phyloP scores from a whole-genome alignment of 2,888 invertebrate genomes.

The Xestia sexstrigata region DNA sequence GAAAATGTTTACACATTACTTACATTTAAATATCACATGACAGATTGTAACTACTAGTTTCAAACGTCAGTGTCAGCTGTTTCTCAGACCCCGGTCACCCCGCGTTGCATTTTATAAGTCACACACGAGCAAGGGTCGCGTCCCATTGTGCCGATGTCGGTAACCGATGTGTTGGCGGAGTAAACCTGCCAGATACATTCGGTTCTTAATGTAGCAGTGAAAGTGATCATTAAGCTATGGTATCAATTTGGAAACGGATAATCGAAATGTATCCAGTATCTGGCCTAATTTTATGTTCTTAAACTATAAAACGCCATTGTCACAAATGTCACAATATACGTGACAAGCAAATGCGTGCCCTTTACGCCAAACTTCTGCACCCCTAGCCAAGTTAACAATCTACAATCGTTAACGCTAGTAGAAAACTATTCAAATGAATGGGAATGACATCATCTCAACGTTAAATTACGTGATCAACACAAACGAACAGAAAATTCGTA shows the following conservation, averaged over 20 bases:
- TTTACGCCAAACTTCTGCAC: too few relatives aligned
- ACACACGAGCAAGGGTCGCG: conserved; percentile 2
- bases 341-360: too few relatives aligned
- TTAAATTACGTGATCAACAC: too few relatives aligned
- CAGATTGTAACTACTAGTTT: background rate
- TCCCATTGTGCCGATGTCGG: conserved; percentile 11
- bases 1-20: too few relatives aligned
- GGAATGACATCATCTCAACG: too few relatives aligned
- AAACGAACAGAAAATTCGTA: too few relatives aligned
- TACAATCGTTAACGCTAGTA: too few relatives aligned
- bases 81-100: background rate
- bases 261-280: background rate
- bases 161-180: conserved; percentile 9
- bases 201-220: background rate
- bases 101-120: conserved; percentile 18
- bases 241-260: background rate
- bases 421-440: too few relatives aligned
- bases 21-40: too few relatives aligned
- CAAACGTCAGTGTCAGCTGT: conserved; percentile 22
- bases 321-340: too few relatives aligned
- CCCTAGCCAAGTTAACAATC: too few relatives aligned
- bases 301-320: too few relatives aligned
- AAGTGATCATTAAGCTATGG: background rate
- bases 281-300: background rate
- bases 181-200: conserved; percentile 14